These are phyloP conservation scores for Mimas tiliae DNA, from an alignment of 2,888 invertebrate species.

Conservation along the genomic window DNA sequence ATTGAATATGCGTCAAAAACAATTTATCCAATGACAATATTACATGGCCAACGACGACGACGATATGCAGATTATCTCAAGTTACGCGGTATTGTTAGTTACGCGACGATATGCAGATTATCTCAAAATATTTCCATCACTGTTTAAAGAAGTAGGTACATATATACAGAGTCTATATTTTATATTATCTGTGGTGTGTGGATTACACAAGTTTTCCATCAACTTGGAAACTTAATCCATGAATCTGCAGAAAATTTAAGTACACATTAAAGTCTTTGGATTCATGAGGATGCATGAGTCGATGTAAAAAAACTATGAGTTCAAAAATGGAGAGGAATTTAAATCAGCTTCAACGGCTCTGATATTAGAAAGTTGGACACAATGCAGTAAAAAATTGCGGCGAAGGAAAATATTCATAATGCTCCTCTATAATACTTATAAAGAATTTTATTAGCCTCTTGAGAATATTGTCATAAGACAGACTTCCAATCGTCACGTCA, in stretches of 20 bases:
- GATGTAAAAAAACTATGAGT: slow-evolving; percentile 2
- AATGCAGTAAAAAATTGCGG: slow-evolving; percentile 9
- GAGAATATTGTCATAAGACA: neutral
- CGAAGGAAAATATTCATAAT: neutral
- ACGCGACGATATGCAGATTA: too few species aligned
- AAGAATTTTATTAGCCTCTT: neutral
- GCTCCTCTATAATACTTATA: too few species aligned
- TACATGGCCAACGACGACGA: too few species aligned
- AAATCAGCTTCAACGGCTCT: slow-evolving; percentile 8
- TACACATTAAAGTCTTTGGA: slow-evolving; percentile 2
- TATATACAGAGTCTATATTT: neutral
- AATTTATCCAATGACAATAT: too few species aligned
- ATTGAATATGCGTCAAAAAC: too few species aligned
- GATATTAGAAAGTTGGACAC: slow-evolving; percentile 9
- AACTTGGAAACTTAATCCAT: neutral
- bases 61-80: too few species aligned
- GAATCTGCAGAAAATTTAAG: slow-evolving; percentile 4
- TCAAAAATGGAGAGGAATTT: slow-evolving; percentile 21
- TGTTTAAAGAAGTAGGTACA: too few species aligned
- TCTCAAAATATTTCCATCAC: too few species aligned
- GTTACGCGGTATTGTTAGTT: too few species aligned
- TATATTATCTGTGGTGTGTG: neutral
- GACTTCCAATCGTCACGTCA: too few species aligned
- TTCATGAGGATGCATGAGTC: slow-evolving; percentile 13
- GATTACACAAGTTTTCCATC: neutral